A percentile compares a stretch with the other conserved stretches of the same genome.
Conservation (phyloP, 2,888 invertebrate genomes). For the Drymonia ruficornis region DNA sequence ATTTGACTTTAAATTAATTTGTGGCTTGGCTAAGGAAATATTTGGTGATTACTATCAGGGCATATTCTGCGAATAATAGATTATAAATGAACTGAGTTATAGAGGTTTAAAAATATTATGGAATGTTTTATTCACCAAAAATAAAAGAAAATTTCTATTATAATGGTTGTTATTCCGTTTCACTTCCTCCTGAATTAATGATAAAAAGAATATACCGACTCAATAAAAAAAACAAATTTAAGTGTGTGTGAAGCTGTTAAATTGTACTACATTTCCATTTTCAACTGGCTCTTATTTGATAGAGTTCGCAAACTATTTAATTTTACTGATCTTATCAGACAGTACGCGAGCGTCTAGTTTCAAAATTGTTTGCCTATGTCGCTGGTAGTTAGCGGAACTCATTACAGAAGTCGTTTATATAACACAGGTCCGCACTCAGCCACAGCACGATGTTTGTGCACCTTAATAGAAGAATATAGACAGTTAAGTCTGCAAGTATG, state of each 20-base stretch:
- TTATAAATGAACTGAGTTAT: no score
- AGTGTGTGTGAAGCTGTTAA: not conserved
- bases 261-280: conserved; percentile 6
- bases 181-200: not conserved
- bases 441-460: conserved; percentile 27
- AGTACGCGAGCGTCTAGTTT: conserved; percentile 31
- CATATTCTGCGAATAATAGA: conserved; percentile 37
- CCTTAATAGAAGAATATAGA: conserved; percentile 15
- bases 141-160: no score
- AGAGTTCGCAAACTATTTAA: conserved; percentile 5
- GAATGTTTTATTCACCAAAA: no score
- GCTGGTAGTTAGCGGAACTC: conserved; percentile 61
- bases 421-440: conserved; percentile 63
- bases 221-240: not conserved
- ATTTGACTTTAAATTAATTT: conserved; percentile 46
- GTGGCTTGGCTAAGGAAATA: conserved; percentile 41
- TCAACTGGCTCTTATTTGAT: not conserved
- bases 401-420: conserved; percentile 61
- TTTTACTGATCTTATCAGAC: conserved; percentile 41
- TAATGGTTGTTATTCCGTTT: not conserved
- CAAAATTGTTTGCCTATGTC: conserved; percentile 60
- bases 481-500: no score
- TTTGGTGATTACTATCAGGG: conserved; percentile 47
- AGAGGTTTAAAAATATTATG: no score
- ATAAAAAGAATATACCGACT: not conserved